Evolutionary conservation across 2,888 invertebrate genomes (phyloP).

Genomic region (Galerucella nymphaeae): DNA sequence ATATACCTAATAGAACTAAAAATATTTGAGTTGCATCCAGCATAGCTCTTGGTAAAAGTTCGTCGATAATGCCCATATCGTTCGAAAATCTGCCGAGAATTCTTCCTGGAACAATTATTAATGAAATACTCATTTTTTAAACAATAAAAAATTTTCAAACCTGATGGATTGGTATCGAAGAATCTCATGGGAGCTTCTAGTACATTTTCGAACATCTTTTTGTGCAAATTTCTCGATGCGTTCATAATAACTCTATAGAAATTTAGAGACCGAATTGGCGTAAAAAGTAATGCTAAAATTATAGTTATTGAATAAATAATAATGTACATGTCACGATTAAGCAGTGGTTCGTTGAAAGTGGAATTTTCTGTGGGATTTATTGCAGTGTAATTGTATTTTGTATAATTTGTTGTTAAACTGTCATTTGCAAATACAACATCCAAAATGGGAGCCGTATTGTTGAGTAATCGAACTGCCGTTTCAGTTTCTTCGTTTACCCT

Average conservation of each 20-base stretch:
- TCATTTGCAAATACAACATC: not conserved
- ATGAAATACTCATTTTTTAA: not conserved
- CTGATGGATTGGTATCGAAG: conserved; percentile 86
- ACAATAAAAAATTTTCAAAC: conserved; percentile 60
- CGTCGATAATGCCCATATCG: conserved; percentile 83
- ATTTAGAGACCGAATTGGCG: conserved; percentile 73
- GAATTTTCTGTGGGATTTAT: not conserved
- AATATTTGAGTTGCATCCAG: conserved; percentile 74
- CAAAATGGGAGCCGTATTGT: not conserved
- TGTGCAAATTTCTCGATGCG: conserved; percentile 80
- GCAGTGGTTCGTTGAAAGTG: not conserved
- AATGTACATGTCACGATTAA: conserved; percentile 59
- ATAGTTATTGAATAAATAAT: conserved; percentile 72
- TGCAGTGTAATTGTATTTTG: conserved; percentile 14
- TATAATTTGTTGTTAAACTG: not conserved
- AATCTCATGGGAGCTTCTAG: conserved; percentile 82
- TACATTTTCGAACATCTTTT: conserved; percentile 81
- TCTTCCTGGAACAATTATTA: conserved; percentile 67
- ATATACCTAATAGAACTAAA: conserved; percentile 76
- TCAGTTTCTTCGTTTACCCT: conserved; percentile 12
- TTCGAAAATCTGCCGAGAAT: conserved; percentile 87
- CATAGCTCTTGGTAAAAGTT: conserved; percentile 73
- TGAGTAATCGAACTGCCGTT: not conserved
- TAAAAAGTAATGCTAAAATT: conserved; percentile 70
- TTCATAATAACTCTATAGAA: conserved; percentile 81